These are phyloP conservation scores for Netelia inedita DNA, from an alignment of 2,888 invertebrate species.

Conservation along the genomic window DNA sequence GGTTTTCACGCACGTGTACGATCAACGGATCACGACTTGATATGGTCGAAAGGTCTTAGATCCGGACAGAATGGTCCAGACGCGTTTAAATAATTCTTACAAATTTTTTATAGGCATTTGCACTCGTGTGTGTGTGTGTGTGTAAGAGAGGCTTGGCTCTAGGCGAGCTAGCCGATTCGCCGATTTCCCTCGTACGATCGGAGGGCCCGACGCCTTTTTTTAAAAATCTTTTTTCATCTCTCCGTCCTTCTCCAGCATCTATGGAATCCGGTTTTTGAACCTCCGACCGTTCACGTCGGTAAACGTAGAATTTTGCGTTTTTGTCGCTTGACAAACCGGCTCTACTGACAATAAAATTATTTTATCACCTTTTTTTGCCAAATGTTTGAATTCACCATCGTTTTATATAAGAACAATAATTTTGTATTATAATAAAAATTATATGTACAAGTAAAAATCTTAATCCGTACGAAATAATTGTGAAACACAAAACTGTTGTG, in stretches of 20 bases:
- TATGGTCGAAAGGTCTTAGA: slow-evolving; percentile 3
- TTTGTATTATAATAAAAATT: too few species aligned
- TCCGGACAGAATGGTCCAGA: neutral
- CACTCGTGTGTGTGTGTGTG: neutral
- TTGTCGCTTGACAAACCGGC: neutral
- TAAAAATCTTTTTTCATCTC: neutral
- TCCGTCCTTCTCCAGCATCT: neutral
- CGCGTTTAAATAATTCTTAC: neutral
- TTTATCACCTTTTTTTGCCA: neutral
- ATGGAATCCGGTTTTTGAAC: neutral
- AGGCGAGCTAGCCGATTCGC: slow-evolving; percentile 24
- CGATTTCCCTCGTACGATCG: slow-evolving; percentile 35
- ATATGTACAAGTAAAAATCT: too few species aligned
- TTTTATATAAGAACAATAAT: too few species aligned
- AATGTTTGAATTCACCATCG: too few species aligned
- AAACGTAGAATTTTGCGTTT: neutral
- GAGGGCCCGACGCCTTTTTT: neutral
- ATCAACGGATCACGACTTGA: neutral
- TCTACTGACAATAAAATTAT: neutral
- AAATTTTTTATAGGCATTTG: neutral
- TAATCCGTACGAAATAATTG: too few species aligned
- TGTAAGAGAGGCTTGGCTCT: slow-evolving; percentile 28
- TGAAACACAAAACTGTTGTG: too few species aligned
- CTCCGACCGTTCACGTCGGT: neutral
- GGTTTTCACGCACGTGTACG: slow-evolving; percentile 1